Evolutionary conservation across 2,888 invertebrate species (phyloP).

Genomic region (Apodemia zela): DNA sequence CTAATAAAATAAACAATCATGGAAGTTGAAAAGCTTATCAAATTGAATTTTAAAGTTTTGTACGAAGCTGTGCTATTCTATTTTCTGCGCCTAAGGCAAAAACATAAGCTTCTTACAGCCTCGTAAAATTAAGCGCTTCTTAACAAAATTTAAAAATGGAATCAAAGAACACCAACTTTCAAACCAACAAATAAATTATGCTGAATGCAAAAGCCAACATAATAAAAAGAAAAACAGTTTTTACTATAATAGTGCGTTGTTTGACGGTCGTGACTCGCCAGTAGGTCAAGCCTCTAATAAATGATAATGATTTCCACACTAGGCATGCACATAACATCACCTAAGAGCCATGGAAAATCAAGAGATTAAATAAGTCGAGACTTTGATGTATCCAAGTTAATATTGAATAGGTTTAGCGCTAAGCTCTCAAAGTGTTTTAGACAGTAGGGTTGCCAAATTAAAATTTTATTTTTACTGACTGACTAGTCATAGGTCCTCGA

Average conservation of each 20-base stretch:
- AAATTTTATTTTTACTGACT: not conserved
- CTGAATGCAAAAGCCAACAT: conserved; percentile 11
- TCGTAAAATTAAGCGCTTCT: not conserved
- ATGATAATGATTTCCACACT: conserved; percentile 49
- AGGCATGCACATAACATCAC: conserved; percentile 42
- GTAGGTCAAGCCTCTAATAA: conserved; percentile 65
- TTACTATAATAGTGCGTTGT: conserved; percentile 22
- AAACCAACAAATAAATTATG: not conserved
- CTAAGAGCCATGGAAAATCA: conserved; percentile 39
- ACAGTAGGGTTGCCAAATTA: conserved; percentile 5
- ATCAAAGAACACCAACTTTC: conserved; percentile 9
- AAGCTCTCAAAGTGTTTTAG: not conserved
- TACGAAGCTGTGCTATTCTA: not conserved
- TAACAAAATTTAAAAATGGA: not conserved
- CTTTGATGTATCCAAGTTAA: conserved; percentile 31
- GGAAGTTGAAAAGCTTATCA: not conserved
- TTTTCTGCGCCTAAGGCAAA: not conserved
- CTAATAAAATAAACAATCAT: not conserved
- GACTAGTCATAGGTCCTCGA: too few relatives aligned
- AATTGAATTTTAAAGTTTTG: not conserved
- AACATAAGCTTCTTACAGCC: not conserved
- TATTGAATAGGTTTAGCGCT: conserved; percentile 14
- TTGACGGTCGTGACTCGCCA: conserved; percentile 55
- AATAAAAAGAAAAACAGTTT: conserved; percentile 15
- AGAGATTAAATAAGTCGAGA: conserved; percentile 39